Evolutionary conservation across 2,797 vertebrate species (phyloP), one percentile per base, ranked within the genome.

Genomic region (Gadopsis marmoratus): DNA sequence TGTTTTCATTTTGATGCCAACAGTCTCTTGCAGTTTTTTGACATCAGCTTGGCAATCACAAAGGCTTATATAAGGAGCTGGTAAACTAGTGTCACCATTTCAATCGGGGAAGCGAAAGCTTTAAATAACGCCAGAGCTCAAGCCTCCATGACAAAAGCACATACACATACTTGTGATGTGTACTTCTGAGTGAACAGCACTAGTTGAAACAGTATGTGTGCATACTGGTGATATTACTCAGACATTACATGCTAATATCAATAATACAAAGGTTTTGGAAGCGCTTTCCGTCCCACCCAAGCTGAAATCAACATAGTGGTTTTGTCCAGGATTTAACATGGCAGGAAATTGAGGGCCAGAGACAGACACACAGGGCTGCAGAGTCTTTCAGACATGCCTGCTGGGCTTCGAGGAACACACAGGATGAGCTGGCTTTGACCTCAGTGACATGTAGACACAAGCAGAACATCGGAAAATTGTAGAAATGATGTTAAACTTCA

Each of bases 271-370:
- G 0, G 55, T 85, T 84, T 86, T 77, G 81, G 55, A 75, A 83
- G 71, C 58, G 21, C 64, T 71, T 45, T 83, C 39, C 51, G 76
- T 88, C 79, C 83, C 84, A 87, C 69, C 74, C 78, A 75, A 66
- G 69, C 55, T 76, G 89, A 89, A 82, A 78, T 81, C 64, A 82
- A 79, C 35, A 82, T 39, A 60, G 48, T 21, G 72, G 41, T 56
- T 77, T 77, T 72, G 78, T 85, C 65, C 71, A 64, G 83, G 87
- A 68, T 89, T 90, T 85, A 88, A 68, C 66, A 43, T 79, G 74
- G 54, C 75, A 93, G 90, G 88, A 93, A 90, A 90, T 88, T 87
- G 79, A 90, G 85, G 74, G 69, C 71, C 76, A 83, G 67, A 85
- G 74, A 85, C 69, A 62, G 71, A 79, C 84, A 87, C 73, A 74